Evolutionary conservation across 2,888 invertebrate species (phyloP), one percentile per base, ranked within the genome.

Genomic region (Malthinus flaveolus): DNA sequence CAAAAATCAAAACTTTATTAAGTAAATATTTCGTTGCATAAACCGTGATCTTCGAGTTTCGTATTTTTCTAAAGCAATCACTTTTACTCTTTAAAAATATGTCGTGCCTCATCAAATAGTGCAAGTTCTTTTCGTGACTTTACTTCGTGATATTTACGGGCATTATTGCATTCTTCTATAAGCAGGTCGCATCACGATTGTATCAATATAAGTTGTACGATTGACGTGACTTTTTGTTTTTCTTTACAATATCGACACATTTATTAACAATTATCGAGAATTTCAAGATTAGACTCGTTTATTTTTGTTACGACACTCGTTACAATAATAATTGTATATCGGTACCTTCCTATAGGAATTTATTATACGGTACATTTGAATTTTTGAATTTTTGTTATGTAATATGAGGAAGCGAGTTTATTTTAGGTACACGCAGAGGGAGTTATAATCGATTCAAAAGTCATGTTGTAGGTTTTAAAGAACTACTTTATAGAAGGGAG

Each of bases 111-210:
- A 54, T 63, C 63, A 63, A 58, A 32, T 57, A 54, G 63, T 60
- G 60, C 59, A 63, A 63, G 60, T 60, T 60, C 48, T 49, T 48
- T 50, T 54, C 63, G 63, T 63, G 63, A 63, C 63, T 32, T n/a
- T 47, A 37, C 46, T 51, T 60, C 63, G 63, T 63, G 63, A 63
- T 56, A 60, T 63, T 63, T 57, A 60, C 63, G 31, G 39, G 52
- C 56, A 58, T 63, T 63, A 59, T 63, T 60, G 60, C 54, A 60
- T 60, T 50, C 54, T 60, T 51, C 48, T 13, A 23, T 23, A 61
- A 57, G 57, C 57, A 53, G 61, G 59, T 60, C 62, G 46, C 56
- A 59, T 62, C 62, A 63, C 63, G 63, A 63, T 60, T 52, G 49
- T 60, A 63, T 63, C 63, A 63, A 63, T 63, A 60, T 55, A 59